These are phyloP conservation scores for Drosophila obscura DNA, from an alignment of 1,140 invertebrate species.

Conservation along the genomic window DNA sequence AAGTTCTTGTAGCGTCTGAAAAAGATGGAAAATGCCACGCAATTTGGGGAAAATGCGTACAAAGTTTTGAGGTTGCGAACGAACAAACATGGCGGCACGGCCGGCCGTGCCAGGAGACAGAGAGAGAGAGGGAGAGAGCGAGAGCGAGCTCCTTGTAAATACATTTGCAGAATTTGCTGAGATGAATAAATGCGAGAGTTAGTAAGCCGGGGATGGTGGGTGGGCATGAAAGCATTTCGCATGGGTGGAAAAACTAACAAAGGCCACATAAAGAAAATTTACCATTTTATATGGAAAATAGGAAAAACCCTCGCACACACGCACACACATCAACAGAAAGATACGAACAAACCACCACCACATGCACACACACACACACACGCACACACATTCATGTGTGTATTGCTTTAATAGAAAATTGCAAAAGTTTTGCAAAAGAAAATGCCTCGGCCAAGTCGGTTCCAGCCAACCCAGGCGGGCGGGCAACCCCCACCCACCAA, in stretches of 20 bases:
- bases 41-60: constrained; percentile 75
- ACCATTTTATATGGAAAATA: constrained; percentile 73
- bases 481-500: constrained; percentile 9
- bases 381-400: constrained; percentile 53
- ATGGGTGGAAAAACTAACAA: constrained; percentile 73
- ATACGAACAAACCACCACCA: constrained; percentile 60
- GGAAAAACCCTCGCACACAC: constrained; percentile 22
- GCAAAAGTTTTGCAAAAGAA: constrained; percentile 81
- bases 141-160: constrained; percentile 67
- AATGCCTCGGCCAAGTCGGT: constrained; percentile 72
- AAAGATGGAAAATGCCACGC: constrained; percentile 62
- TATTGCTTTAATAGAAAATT: constrained; percentile 83
- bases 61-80: constrained; percentile 75
- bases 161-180: constrained; percentile 71
- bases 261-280: constrained; percentile 80
- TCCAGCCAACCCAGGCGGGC: constrained; percentile 54
- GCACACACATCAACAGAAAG: constrained; percentile 29
- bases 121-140: background rate
- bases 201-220: constrained; percentile 1
- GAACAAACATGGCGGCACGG: constrained; percentile 69
- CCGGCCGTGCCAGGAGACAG: too few relatives aligned
- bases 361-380: constrained; percentile 17
- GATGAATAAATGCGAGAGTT: constrained; percentile 64
- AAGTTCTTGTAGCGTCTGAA: constrained; percentile 44
- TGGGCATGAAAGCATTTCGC: constrained; percentile 31